These are phyloP conservation scores for Conops quadrifasciatus DNA, from an alignment of 2,888 invertebrate species.

Conservation along the genomic window DNA sequence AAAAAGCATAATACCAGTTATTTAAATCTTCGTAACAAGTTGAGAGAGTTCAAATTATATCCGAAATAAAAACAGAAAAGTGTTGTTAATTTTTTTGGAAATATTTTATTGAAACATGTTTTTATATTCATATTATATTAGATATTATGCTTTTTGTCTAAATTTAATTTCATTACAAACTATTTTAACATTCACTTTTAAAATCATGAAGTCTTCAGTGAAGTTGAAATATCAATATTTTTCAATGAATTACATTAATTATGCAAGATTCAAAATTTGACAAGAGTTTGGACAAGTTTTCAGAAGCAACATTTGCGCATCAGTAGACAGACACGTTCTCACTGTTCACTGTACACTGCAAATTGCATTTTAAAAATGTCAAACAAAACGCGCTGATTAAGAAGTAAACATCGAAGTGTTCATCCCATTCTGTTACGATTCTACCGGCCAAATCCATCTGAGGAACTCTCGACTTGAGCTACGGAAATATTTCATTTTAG, in stretches of 20 bases:
- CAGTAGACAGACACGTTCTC: conserved; percentile 37
- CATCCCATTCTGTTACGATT: conserved; percentile 6
- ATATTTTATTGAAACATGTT: conserved; percentile 28
- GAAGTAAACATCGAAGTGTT: neutral
- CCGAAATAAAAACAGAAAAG: conserved; percentile 36
- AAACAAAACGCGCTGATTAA: conserved; percentile 1
- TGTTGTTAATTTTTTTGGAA: conserved; percentile 31
- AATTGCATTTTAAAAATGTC: conserved; percentile 25
- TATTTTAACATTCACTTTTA: conserved; percentile 28
- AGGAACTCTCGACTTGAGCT: conserved; percentile 17
- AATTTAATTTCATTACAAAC: conserved; percentile 35
- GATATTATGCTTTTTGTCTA: conserved; percentile 47
- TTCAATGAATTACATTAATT: conserved; percentile 33
- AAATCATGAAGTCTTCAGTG: conserved; percentile 14
- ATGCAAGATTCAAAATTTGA: conserved; percentile 18
- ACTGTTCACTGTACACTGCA: conserved; percentile 11
- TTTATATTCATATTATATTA: conserved; percentile 30
- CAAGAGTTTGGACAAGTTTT: conserved; percentile 18
- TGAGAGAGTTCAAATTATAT: conserved; percentile 13
- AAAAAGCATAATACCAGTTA: conserved; percentile 35
- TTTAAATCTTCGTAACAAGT: neutral
- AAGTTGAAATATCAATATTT: neutral
- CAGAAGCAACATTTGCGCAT: conserved; percentile 30
- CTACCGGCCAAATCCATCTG: conserved; percentile 8
- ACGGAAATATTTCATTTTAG: conserved; percentile 4